Evolutionary conservation across 2,113 vertebrate genomes (phyloP).

Genomic region (Herpailurus yagouaroundi): DNA sequence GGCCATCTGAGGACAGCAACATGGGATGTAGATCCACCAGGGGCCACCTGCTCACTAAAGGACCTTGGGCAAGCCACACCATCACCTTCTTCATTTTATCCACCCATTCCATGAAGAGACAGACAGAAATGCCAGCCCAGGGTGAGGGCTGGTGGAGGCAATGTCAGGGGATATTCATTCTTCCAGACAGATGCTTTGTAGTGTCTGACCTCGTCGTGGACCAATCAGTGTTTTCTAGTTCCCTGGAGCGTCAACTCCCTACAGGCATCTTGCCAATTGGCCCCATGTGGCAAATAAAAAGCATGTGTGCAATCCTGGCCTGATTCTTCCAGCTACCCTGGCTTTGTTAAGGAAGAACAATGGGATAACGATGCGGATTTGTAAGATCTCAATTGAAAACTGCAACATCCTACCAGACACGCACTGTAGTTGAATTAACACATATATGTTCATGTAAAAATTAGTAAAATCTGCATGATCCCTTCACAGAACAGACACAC

Average conservation of each 20-base stretch:
- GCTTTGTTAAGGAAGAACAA: neutral
- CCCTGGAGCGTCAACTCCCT: neutral
- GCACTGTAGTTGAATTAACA: neutral
- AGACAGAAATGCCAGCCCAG: neutral
- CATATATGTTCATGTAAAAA: neutral
- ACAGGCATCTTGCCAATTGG: neutral
- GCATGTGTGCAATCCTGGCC: neutral
- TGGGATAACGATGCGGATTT: neutral
- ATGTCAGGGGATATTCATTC: neutral
- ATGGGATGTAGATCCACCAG: fast-evolving
- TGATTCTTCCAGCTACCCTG: neutral
- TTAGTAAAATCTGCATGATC: neutral
- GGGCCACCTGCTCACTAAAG: neutral
- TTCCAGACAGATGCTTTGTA: neutral
- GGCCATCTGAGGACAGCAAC: neutral
- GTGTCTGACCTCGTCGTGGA: fast-evolving
- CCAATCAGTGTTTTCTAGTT: neutral
- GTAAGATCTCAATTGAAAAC: neutral
- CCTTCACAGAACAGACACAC: neutral
- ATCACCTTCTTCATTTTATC: neutral
- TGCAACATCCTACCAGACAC: neutral
- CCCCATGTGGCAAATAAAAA: neutral
- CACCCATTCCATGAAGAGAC: neutral
- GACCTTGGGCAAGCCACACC: neutral
- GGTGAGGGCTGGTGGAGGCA: neutral